Evolutionary conservation across 2,888 invertebrate genomes (phyloP), one percentile per base, ranked within the genome.

Genomic region (Liposcelis brunnea): DNA sequence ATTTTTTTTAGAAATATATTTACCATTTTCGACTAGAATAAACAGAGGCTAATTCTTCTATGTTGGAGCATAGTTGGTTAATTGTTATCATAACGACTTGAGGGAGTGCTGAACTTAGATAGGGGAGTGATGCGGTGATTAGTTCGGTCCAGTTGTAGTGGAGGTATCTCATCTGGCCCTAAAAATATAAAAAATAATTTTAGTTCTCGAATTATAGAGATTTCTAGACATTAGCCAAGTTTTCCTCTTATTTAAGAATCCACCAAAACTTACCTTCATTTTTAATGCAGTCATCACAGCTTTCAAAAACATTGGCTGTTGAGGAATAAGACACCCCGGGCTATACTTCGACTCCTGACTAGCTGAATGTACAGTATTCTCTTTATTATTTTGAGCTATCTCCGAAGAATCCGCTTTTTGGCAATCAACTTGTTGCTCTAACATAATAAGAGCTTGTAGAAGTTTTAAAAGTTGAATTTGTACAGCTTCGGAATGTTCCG

Each of bases 281-380:
- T 81, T 77, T 46, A 87, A 63, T 3, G 86, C 84, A 55, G 76
- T 79, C 53, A 84, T 66, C 43, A 86, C 73, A 21, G 84, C 80
- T 15, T 81, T 75, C 26, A 86, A 64, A 59, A 90, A 86, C 72
- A 87, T 81, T 21, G 81, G 77, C 59, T 89, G 85, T 57, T 85
- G 81, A 32, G 77, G 77, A 48, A 82, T 77, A 33, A 75, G 62
- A 47, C 75, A 69, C 34, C 77, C 74, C 15, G 74, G 70, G 42
- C 74, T 59, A 55, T 77, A 78, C 52, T 75, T 74, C 2, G 75
- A 63, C 36, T 62, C 61, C 5, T 46, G 57, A 14, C 12, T 35
- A 31, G 14, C 31, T 5, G 31, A 11, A 8, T 7, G 7, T 14
- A 31, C 31, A 7, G 21, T 10, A 33, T 43, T 7, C 33, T 35